Evolutionary conservation across 1,140 invertebrate genomes (phyloP), one percentile per base, ranked within the genome.

Genomic region (Ectropis grisescens): DNA sequence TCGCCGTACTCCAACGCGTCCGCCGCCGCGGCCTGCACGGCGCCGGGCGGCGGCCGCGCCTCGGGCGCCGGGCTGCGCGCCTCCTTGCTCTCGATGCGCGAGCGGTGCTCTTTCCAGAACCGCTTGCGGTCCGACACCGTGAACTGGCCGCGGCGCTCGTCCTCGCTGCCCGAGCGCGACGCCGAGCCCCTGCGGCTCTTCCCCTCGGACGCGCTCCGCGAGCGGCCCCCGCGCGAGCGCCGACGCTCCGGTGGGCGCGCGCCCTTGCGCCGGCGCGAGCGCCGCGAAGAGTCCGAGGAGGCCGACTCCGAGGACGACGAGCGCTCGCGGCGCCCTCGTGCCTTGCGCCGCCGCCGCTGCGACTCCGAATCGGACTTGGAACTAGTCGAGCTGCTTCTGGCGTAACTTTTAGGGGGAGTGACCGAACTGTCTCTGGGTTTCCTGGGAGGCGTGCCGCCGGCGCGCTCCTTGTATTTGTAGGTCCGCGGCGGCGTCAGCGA

Each of bases 1-100:
- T 64, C 72, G 5, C 76, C 68, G 47, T 81, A 81, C 29, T 72
- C 49, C 14, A 81, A 60, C 30, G 72, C 76, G 30, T 76, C 72
- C n/a, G 60, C 54, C 16, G 41, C 45, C 2, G 67, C 62, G 1
- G 62, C 41, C 31, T 76, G 72, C 9, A 69, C 34, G 0, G 64
- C 72, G 1, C 69, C 71, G 3, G 74, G 69, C 0, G 72, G 72
- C 11, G 71, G 61, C 39, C 67, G 74, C 0, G 68, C 23, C 57
- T 72, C 72, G 39, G 69, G 75, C 2, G 54, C 58, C 2, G 70
- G 69, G 29, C 51, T 53, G 43, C 58, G 66, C 3, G 41, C 34
- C 13, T 56, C 56, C 26, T 41, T 41, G 7, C 49, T 56, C 16
- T 64, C 68, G 32, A 66, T 60, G 14, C 58, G 57, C 12, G 39